phyloP scores from a whole-genome alignment of 2,113 vertebrate genomes.

The Oxygymnocypris stewartii region DNA sequence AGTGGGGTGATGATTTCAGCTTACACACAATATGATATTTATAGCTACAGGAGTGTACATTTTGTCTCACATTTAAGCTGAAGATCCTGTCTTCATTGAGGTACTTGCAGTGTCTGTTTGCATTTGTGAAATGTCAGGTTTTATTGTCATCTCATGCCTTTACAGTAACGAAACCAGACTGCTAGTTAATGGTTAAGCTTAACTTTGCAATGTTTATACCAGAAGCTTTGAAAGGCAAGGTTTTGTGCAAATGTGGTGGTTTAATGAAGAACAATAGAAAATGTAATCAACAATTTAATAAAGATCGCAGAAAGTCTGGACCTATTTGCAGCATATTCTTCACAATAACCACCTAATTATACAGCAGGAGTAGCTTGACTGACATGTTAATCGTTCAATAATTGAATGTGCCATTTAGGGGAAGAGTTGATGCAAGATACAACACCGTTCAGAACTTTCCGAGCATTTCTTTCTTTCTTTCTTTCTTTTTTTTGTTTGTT shows the following conservation, averaged over 20 bases:
- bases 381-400: not conserved
- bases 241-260: not conserved
- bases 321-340: not conserved
- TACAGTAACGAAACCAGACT: not conserved
- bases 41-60: not conserved
- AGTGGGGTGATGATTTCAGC: slow-evolving; percentile 1
- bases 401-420: not conserved
- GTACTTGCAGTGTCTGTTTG: not conserved
- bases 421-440: not conserved
- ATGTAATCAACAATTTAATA: not conserved
- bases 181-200: not conserved
- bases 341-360: not conserved
- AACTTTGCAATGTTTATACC: not conserved
- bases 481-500: too few relatives aligned
- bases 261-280: not conserved
- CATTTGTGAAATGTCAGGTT: not conserved
- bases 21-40: slow-evolving; percentile 1
- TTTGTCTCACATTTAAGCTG: not conserved
- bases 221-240: not conserved
- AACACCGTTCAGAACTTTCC: not conserved
- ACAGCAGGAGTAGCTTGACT: not conserved
- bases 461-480: too few relatives aligned
- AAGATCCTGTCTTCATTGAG: not conserved
- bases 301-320: not conserved
- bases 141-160: not conserved